Conservation (phyloP, 2,888 invertebrate genomes). For the Caenorhabditis virilis region DNA sequence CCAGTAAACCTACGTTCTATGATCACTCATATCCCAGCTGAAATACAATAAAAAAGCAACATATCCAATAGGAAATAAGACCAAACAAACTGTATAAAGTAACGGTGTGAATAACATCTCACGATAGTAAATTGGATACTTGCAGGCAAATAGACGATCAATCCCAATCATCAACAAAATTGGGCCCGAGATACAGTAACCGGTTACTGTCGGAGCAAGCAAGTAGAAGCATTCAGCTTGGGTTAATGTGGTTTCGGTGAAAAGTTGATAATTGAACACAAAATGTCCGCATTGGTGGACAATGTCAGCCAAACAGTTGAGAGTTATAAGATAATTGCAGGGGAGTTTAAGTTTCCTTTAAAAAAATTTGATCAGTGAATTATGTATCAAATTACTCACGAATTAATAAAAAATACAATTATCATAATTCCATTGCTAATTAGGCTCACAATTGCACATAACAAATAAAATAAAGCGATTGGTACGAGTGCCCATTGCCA, state of each 20-base stretch:
- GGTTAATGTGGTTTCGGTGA: constrained; percentile 11
- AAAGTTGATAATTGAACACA: constrained; percentile 24
- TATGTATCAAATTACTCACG: not conserved
- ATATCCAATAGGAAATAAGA: constrained; percentile 16
- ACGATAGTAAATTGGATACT: constrained; percentile 8
- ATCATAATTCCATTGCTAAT: constrained; percentile 35
- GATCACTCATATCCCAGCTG: not conserved
- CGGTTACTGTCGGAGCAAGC: constrained; percentile 5
- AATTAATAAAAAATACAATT: constrained; percentile 19
- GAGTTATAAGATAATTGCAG: constrained; percentile 22
- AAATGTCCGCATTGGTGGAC: constrained; percentile 26
- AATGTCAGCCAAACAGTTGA: constrained; percentile 22
- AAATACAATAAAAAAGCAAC: constrained; percentile 7
- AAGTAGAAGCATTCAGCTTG: constrained; percentile 19
- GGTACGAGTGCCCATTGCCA: constrained; percentile 18
- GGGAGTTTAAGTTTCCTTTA: constrained; percentile 14
- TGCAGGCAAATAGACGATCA: constrained; percentile 19
- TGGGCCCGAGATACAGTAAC: constrained; percentile 22
- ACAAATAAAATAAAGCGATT: constrained; percentile 28
- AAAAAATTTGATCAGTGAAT: not conserved
- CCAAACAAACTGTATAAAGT: constrained; percentile 4
- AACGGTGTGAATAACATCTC: not conserved
- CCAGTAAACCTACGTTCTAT: no score
- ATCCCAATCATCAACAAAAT: constrained; percentile 20
- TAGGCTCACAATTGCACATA: constrained; percentile 28